Conservation (phyloP, 2,797 vertebrate genomes). For the Thunnus albacares region DNA sequence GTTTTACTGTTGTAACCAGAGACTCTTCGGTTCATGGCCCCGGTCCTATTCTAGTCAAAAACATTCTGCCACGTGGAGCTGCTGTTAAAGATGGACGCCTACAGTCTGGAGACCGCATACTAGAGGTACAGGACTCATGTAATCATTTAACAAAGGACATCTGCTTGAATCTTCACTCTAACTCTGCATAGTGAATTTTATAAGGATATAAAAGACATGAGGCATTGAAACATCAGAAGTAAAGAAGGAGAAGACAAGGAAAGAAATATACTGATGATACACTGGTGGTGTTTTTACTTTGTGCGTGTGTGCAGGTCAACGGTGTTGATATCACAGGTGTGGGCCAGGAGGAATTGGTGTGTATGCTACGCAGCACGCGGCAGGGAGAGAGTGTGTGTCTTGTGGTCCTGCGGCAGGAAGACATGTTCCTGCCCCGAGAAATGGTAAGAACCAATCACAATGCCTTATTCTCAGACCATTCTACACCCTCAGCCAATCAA, state of each 20-base stretch:
- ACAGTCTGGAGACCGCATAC: constrained; percentile 95
- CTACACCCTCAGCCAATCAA: constrained; percentile 1
- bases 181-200: background rate
- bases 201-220: background rate
- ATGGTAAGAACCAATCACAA: constrained; percentile 89
- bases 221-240: no score
- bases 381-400: constrained; percentile 94
- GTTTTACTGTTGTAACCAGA: constrained; percentile 98
- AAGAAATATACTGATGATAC: background rate
- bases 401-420: constrained; percentile 92
- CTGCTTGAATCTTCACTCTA: background rate
- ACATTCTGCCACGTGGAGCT: constrained; percentile 97
- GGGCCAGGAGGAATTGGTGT: constrained; percentile 95
- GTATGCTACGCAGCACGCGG: constrained; percentile 94
- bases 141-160: background rate
- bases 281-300: background rate
- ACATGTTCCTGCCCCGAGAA: constrained; percentile 93
- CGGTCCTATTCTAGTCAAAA: constrained; percentile 97
- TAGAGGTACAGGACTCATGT: constrained; percentile 89
- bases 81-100: constrained; percentile 96
- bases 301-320: constrained; percentile 89
- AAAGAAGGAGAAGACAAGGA: background rate
- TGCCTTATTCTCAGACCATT: background rate
- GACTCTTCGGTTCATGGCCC: constrained; percentile 95
- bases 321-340: constrained; percentile 91